Evolutionary conservation across 2,888 invertebrate genomes (phyloP), one percentile per base, ranked within the genome.

Genomic region (Isoperla grammatica): DNA sequence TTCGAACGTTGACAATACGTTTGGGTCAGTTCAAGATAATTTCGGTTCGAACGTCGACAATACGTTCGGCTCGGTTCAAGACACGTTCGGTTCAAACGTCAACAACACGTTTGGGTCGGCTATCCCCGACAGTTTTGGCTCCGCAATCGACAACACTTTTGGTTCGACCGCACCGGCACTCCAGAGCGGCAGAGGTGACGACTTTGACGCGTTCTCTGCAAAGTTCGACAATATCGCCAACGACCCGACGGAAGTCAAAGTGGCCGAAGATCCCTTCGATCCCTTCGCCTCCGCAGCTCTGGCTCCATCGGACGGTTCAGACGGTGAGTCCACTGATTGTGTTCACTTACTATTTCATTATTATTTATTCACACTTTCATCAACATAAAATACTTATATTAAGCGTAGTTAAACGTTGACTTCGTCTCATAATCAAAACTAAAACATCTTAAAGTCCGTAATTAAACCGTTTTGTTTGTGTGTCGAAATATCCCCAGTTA

Each of bases 171-270:
- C 23, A 17, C 45, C 13, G 17, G 17, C 29, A n/a, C 45, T 17
- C 8, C 20, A 17, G 20, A 20, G 46, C 45, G 11, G 39, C 39
- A 17, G 35, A 1, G 62, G 79, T 0, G 86, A 87, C 66, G 85
- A 83, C 22, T 94, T 94, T 67, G 94, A 94, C 72, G 93, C 90
- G 0, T 95, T 95, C 68, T 85, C 92, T 2, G 88, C 90, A 1
- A 92, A 93, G 72, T 95, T 95, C 69, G 93, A 93, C 66, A 86
- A 83, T 20, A 53, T 53, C 39, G 85, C 85, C 19, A 61, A 62
- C 12, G 20, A 20, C 6, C 58, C 49, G n/a, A 49, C 43, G 37
- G 56, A 57, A 8, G 46, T 57, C 12, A 54, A 13, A 8, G 53
- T 37, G n/a, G 46, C 60, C 5, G 65, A 61, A 15, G 66, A 66